Base-by-base conservation (phyloP, 2,888 invertebrate genomes). In the Lepidochitona cinerea region DNA sequence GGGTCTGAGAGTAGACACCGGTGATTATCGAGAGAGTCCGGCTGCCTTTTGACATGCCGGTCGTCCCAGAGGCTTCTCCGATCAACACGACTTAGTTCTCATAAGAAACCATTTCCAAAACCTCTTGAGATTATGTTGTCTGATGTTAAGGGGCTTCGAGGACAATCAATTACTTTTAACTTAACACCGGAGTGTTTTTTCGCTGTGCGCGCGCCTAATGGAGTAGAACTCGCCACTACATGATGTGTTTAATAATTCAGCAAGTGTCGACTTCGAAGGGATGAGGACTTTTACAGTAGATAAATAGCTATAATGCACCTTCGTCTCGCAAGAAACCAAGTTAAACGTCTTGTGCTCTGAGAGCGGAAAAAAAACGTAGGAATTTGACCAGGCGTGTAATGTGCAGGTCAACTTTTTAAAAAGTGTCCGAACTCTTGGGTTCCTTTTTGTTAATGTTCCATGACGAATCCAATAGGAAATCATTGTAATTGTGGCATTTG, bases 181-280 rank as follows among this genome's bases (percentile, higher is more conserved):
- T 26, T 59, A 18, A 14, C 9, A 32, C 29, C 23, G 12, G 23
- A 32, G 12, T 32, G 59, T 59, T 59, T 59, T 59, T 59, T 59
- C 59, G 59, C 23, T 59, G 14, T 23, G 23, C 26, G 32, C 4
- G 12, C 29, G 59, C 59, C 9, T 59, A 59, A 59, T 59, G 59
- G 59, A 59, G 59, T 18, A 12, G 23, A 59, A 59, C 59, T 14
- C 59, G 59, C 4, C 59, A 14, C 59, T 59, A 18, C 59, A 59
- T 59, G 59, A 59, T 59, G 59, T 29, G 29, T 59, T 59, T 29
- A 59, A 59, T 59, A 59, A 59, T 59, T 23, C 23, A 59, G 12
- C 26, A 2, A 4, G 14, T 59, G 23, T 14, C 12, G 26, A 59
- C 26, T 23, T 23, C 26, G 23, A 23, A 14, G 12, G 32, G 32